Percentiles rank a stretch among this genome's conserved stretches.
phyloP scores from a whole-genome alignment of 2,888 invertebrate genomes.

The Poecilus cupreus region DNA sequence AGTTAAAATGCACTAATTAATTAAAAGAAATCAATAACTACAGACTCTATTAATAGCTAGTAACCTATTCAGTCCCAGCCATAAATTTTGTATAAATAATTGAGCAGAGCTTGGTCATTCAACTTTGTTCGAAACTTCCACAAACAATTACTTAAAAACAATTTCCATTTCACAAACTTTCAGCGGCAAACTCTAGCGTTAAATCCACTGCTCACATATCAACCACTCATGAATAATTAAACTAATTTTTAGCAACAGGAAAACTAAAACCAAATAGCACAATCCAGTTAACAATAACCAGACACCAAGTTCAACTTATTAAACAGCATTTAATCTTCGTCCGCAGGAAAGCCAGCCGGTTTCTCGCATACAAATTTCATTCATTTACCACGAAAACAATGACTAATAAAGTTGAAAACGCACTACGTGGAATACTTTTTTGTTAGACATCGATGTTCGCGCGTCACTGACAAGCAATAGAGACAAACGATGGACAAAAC shows the following conservation, averaged over 20 bases:
- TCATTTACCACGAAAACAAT: constrained; percentile 24
- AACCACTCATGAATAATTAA: not conserved
- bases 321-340: no score
- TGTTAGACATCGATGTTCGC: not conserved
- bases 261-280: not conserved
- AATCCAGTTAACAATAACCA: not conserved
- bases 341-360: not conserved
- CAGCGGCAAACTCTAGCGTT: not conserved
- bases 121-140: not conserved
- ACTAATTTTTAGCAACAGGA: not conserved
- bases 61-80: not conserved
- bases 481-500: not conserved
- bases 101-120: not conserved
- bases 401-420: constrained; percentile 26
- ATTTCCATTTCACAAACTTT: not conserved
- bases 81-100: not conserved
- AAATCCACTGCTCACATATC: not conserved
- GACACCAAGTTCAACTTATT: no score
- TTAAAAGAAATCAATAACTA: no score
- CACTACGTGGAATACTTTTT: constrained; percentile 17
- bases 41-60: no score
- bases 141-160: not conserved
- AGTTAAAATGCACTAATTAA: no score
- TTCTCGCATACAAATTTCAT: not conserved
- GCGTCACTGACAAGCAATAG: not conserved